Base-by-base conservation (phyloP, 2,888 invertebrate species). In the Caenorhabditis sulstoni region DNA sequence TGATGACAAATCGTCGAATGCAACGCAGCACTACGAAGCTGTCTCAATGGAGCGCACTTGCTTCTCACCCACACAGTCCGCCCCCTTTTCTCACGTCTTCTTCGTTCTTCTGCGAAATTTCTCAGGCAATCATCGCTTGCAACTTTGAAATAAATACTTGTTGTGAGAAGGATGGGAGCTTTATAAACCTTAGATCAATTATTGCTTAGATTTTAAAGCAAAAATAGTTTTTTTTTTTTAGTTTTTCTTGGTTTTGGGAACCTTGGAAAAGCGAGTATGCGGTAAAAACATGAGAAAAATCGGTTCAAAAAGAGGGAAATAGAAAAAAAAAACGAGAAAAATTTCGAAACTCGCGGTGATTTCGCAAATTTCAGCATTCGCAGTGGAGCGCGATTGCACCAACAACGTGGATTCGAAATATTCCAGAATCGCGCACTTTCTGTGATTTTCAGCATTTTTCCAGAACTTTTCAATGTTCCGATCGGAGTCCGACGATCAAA, bases 301-400 rank as follows among this genome's bases (percentile, higher is more conserved):
- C 29, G 29, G 7, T 29, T 5, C 4, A 29, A 29, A 29, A 29
- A 47, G 16, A 61, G 37, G 41, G 23, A 49, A 61, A 49, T 47
- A n/a, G n/a, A 61, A 61, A 20, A 18, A 16, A 16, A 8, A 0
- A 8, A 11, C 59, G 59, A n/a, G n/a, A n/a, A n/a, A n/a, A 29
- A 29, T 29, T 29, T 29, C 29, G 45, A 37, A 61, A 22, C 20
- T 37, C 61, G 61, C 49, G 49, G 47, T 22, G 20, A 47, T 37
- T 47, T 47, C 35, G 35, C 3, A 29, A 29, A 29, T 29, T n/a
- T 20, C 14, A 14, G 23, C 7, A 0, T 16, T 61, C 9, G 37
- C 49, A 39, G 8, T 22, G 20, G 49, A 39, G 61, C 61, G 47
- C 61, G 14, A 18, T 61, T 61, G 22, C 61, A 49, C n/a, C n/a